Evolutionary conservation across 2,113 vertebrate genomes (phyloP).

Genomic region (Leptobrachium ailaonicum): DNA sequence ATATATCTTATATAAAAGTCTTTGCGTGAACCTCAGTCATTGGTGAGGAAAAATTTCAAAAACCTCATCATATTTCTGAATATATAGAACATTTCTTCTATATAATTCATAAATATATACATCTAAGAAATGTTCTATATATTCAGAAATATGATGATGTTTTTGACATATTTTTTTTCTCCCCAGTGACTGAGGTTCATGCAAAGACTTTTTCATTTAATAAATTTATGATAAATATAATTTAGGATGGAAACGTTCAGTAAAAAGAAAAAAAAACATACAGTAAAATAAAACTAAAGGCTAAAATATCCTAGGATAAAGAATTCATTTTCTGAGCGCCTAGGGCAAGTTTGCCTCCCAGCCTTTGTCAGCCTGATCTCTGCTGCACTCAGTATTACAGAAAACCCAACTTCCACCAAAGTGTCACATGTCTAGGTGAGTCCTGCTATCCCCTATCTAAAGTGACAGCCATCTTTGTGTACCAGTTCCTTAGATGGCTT

Average conservation of each 20-base stretch:
- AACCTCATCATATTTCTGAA: too few relatives aligned
- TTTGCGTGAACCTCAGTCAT: too few relatives aligned
- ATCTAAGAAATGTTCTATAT: too few relatives aligned
- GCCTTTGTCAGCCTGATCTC: slow-evolving; percentile 67
- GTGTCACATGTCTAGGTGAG: slow-evolving; percentile 92
- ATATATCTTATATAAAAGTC: too few relatives aligned
- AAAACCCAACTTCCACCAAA: slow-evolving; percentile 76
- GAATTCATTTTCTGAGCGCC: slow-evolving; percentile 66
- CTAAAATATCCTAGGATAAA: slow-evolving; percentile 62
- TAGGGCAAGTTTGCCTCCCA: slow-evolving; percentile 66
- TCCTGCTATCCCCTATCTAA: slow-evolving; percentile 79
- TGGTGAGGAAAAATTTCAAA: too few relatives aligned
- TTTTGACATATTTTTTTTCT: not conserved
- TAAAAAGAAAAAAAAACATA: slow-evolving; percentile 10
- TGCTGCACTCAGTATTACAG: slow-evolving; percentile 69
- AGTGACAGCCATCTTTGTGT: slow-evolving; percentile 91
- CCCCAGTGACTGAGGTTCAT: not conserved
- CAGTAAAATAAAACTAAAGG: slow-evolving; percentile 58
- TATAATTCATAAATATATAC: too few relatives aligned
- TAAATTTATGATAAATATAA: not conserved
- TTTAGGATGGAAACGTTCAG: slow-evolving; percentile 11
- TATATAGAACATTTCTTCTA: too few relatives aligned
- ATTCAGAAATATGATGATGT: too few relatives aligned
- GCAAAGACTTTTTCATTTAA: not conserved
- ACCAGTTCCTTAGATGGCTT: slow-evolving; percentile 80